phyloP scores from a whole-genome alignment of 2,797 vertebrate species.

The Mustela erminea region DNA sequence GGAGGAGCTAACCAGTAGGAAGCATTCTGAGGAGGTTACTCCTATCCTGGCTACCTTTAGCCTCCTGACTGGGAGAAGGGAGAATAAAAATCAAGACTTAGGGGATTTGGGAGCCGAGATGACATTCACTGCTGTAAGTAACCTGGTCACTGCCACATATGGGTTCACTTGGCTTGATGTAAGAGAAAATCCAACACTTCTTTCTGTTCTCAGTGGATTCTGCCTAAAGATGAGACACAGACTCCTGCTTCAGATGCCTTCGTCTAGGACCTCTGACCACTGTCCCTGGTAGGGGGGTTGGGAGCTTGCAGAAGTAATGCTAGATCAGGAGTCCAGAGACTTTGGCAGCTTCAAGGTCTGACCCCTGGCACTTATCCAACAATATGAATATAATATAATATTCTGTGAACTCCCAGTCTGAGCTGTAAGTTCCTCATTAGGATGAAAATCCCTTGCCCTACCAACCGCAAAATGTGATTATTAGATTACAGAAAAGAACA shows the following conservation, averaged over 20 bases:
- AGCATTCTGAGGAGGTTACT: background rate
- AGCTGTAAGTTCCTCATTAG: background rate
- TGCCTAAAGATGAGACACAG: conserved; percentile 14
- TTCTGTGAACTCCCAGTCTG: background rate
- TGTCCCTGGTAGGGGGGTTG: background rate
- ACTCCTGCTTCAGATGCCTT: background rate
- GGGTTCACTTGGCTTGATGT: conserved; percentile 15
- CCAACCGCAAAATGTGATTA: background rate
- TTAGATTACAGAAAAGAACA: background rate
- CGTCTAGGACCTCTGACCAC: background rate
- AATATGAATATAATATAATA: background rate
- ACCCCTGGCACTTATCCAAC: background rate
- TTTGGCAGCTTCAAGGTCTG: background rate
- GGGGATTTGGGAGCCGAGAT: conserved; percentile 62
- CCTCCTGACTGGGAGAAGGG: background rate
- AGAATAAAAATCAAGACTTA: conserved; percentile 53
- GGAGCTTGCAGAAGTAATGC: background rate
- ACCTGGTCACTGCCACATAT: conserved; percentile 71
- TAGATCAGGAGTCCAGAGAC: background rate
- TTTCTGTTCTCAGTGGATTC: background rate
- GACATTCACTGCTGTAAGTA: conserved; percentile 68
- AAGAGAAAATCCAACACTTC: conserved; percentile 49
- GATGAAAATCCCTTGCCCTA: background rate
- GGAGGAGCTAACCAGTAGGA: background rate
- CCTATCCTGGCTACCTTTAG: background rate